Conservation (phyloP, 2,113 vertebrate species). For the Neotragus moschatus region DNA sequence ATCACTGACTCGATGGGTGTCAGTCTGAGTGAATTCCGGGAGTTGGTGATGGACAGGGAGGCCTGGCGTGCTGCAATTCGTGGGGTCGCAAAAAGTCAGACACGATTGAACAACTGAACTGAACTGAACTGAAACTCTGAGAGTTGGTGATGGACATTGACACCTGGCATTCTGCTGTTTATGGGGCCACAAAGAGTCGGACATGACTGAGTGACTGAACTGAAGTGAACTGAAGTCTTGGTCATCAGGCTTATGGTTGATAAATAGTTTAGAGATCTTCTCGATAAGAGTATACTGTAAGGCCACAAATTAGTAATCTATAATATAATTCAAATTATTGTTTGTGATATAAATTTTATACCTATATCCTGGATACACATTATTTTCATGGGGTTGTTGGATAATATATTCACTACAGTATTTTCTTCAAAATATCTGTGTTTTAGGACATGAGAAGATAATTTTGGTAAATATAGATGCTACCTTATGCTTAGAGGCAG, state of each 20-base stretch:
- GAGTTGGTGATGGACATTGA: not conserved
- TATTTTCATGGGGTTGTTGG: not conserved
- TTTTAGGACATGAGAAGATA: not conserved
- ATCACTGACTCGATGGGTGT: not conserved
- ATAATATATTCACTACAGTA: not conserved
- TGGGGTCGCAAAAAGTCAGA: too few species aligned
- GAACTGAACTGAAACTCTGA: too few species aligned
- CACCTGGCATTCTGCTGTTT: not conserved
- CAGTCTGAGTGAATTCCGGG: not conserved
- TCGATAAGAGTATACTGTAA: not conserved
- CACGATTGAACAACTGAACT: too few species aligned
- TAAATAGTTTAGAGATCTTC: not conserved
- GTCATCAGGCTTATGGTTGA: not conserved
- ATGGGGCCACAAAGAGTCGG: not conserved
- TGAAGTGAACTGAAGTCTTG: not conserved
- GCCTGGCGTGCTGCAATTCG: too few species aligned
- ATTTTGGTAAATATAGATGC: not conserved
- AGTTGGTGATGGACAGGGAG: not conserved
- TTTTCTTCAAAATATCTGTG: not conserved
- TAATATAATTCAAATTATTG: not conserved
- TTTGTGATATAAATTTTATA: not conserved
- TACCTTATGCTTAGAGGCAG: not conserved
- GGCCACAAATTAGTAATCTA: not conserved
- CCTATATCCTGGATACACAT: not conserved
- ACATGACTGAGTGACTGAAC: accelerated